A percentile compares a stretch with the other conserved stretches of the same genome.
phyloP scores from a whole-genome alignment of 2,113 vertebrate genomes.

The Pogonocichla stellata region DNA sequence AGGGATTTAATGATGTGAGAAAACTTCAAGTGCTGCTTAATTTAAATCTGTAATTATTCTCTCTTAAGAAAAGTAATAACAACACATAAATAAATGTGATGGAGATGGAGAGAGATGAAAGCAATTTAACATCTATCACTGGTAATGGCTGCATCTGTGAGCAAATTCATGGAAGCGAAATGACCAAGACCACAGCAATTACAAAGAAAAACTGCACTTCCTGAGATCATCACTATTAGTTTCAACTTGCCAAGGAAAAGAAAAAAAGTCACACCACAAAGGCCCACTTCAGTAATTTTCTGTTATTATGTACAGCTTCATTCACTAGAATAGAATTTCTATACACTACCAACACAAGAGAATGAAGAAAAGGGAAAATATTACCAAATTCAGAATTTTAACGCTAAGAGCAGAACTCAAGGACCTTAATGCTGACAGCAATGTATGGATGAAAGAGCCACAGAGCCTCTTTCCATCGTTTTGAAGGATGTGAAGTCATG shows the following conservation, averaged over 20 bases:
- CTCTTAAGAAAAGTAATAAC: neutral
- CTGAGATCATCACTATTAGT: neutral
- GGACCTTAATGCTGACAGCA: neutral
- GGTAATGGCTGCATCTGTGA: neutral
- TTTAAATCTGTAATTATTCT: neutral
- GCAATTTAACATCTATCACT: neutral
- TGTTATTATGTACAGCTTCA: constrained; percentile 3
- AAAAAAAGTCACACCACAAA: neutral
- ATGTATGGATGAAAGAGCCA: neutral
- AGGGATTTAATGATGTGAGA: neutral
- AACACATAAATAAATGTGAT: neutral
- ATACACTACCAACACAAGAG: neutral
- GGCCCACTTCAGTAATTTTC: constrained; percentile 12
- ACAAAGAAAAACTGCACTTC: neutral
- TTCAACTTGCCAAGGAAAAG: neutral
- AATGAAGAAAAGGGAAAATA: neutral
- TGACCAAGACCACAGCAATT: neutral
- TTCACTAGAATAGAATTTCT: neutral
- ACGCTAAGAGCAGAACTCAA: neutral
- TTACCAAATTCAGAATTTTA: neutral
- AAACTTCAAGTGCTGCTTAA: neutral
- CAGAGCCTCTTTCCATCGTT: neutral
- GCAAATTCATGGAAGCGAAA: constrained; percentile 4
- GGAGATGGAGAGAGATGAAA: neutral
- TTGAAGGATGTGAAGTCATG: constrained; percentile 1